phyloP scores from a whole-genome alignment of 2,113 vertebrate species.

The Macrotus californicus region DNA sequence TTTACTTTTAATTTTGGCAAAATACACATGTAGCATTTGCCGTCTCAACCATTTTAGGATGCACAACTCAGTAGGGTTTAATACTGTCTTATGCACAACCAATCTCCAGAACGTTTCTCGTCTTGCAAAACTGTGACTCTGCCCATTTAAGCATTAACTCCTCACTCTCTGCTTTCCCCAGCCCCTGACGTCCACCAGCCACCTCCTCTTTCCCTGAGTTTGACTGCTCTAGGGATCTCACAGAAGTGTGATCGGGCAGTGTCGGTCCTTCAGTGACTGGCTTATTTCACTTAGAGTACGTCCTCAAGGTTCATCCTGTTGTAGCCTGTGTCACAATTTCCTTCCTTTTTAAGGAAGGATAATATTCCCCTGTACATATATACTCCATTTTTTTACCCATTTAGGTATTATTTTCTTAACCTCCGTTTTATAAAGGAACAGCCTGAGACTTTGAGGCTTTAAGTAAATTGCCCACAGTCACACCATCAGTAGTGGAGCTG shows the following conservation, averaged over 20 bases:
- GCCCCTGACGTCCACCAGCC: neutral
- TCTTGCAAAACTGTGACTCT: neutral
- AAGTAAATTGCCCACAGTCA: neutral
- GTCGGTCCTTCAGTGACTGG: neutral
- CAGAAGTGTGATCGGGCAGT: neutral
- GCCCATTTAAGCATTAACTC: neutral
- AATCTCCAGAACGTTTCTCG: neutral
- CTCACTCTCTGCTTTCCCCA: neutral
- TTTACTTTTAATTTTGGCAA: neutral
- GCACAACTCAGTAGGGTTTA: neutral
- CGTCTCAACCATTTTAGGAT: neutral
- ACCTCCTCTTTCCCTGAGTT: neutral
- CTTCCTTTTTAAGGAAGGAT: neutral
- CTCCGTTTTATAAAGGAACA: neutral
- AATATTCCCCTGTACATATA: neutral
- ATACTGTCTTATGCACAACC: neutral
- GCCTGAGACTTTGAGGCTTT: neutral
- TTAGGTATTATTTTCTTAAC: neutral
- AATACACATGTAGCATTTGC: neutral
- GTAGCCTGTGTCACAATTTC: neutral
- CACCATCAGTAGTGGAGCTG: neutral
- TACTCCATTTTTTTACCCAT: neutral
- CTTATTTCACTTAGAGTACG: neutral
- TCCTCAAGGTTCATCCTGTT: neutral
- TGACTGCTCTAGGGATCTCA: neutral